phyloP scores from a whole-genome alignment of 37 sponge, comb jelly and placozoan genomes.

The Dysidea cf. avara region DNA sequence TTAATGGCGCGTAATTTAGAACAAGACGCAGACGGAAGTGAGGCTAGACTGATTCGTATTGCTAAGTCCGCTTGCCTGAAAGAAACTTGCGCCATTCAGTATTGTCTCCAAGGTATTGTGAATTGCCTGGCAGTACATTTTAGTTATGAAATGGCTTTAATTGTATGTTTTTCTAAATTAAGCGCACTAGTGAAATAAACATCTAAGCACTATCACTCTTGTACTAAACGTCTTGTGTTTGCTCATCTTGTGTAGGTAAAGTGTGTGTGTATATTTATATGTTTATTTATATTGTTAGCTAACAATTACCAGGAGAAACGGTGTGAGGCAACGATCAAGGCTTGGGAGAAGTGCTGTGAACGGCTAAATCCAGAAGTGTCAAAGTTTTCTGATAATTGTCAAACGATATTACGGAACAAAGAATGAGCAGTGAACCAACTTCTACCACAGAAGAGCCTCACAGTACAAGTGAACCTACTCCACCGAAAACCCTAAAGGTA shows the following conservation, averaged over 20 bases:
- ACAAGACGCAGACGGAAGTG: not conserved
- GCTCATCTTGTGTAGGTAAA: too few relatives aligned
- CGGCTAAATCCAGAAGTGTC: conserved; percentile 26
- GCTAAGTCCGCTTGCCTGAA: conserved; percentile 53
- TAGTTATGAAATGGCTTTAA: not conserved
- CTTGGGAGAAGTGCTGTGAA: conserved; percentile 38
- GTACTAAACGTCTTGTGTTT: too few relatives aligned
- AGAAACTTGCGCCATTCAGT: conserved; percentile 67
- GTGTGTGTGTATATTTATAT: too few relatives aligned
- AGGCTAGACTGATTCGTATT: not conserved
- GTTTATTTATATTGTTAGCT: too few relatives aligned
- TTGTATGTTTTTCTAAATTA: not conserved
- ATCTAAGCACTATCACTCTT: not conserved
- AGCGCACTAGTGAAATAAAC: not conserved
- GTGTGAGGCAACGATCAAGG: conserved; percentile 29
- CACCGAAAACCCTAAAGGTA: conserved; percentile 8
- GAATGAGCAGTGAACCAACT: not conserved
- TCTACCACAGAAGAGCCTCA: not conserved
- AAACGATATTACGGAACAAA: conserved; percentile 1
- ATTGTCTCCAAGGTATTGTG: conserved; percentile 59
- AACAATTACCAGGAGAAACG: conserved; percentile 55
- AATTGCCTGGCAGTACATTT: not conserved
- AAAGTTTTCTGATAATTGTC: conserved; percentile 36
- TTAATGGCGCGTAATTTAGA: not conserved
- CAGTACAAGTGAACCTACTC: not conserved